Conservation (phyloP, 2,113 vertebrate species). For the Peromyscus californicus region DNA sequence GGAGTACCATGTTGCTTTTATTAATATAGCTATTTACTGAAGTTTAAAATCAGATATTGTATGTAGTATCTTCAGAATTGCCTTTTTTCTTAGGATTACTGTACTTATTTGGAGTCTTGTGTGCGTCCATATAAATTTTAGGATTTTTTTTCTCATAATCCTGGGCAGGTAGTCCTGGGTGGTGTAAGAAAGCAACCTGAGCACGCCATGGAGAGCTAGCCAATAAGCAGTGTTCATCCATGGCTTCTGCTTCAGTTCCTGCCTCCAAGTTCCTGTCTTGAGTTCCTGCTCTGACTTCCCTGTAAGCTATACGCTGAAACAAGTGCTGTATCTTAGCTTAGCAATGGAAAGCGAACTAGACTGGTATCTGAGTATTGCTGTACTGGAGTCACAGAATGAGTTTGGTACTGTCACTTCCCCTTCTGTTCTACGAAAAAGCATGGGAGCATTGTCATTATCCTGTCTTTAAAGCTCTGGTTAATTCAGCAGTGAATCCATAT, state of each 20-base stretch:
- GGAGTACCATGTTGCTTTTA: not conserved
- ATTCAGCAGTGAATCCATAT: not conserved
- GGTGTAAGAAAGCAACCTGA: not conserved
- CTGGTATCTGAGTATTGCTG: not conserved
- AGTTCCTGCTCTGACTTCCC: not conserved
- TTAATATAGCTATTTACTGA: not conserved
- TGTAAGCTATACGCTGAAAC: not conserved
- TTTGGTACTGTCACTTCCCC: no score
- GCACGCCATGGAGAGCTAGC: not conserved
- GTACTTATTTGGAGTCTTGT: not conserved
- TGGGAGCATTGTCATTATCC: not conserved
- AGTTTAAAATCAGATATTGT: not conserved
- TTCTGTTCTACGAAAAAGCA: no score
- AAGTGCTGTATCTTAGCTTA: not conserved
- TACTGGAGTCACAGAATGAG: not conserved
- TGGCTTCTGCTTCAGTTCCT: not conserved
- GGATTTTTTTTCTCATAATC: not conserved
- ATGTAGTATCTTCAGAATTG: not conserved
- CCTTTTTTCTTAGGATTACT: not conserved
- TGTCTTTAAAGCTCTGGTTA: not conserved
- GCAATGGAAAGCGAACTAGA: not conserved
- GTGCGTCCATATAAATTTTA: not conserved
- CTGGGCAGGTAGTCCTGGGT: not conserved
- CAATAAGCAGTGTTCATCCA: not conserved
- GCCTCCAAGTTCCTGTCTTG: not conserved